Conservation (phyloP, 2,113 vertebrate genomes). For the Malurus melanocephalus region DNA sequence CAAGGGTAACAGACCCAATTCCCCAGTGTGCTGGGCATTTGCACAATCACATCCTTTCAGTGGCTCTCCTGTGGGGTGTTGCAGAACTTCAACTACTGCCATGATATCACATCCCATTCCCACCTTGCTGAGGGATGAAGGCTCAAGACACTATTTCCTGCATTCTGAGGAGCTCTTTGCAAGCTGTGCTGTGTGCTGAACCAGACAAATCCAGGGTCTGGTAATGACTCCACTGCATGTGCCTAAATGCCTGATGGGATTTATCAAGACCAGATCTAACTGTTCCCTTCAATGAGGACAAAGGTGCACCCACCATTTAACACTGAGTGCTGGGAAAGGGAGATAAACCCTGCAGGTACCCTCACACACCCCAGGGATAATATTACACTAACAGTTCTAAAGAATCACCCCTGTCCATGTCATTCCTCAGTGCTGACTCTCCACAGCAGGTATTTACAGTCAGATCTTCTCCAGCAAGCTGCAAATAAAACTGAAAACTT, state of each 20-base stretch:
- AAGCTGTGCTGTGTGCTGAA: neutral
- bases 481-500: neutral
- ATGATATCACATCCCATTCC: neutral
- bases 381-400: neutral
- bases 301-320: neutral
- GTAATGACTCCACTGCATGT: neutral
- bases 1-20: rapidly evolving
- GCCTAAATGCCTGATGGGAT: rapidly evolving
- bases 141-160: rapidly evolving
- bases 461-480: neutral
- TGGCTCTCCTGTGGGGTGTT: neutral
- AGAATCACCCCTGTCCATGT: neutral
- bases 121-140: neutral
- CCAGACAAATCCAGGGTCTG: rapidly evolving
- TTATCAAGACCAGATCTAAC: neutral
- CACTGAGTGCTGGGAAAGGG: neutral
- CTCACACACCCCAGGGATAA: neutral
- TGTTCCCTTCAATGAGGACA: neutral
- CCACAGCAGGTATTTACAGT: neutral
- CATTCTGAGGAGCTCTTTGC: neutral
- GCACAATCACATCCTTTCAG: neutral
- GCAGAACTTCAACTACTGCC: neutral
- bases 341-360: neutral
- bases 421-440: no score
- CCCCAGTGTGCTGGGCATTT: neutral